Conservation (phyloP, 2,113 vertebrate species). For the Oxygymnocypris stewartii region DNA sequence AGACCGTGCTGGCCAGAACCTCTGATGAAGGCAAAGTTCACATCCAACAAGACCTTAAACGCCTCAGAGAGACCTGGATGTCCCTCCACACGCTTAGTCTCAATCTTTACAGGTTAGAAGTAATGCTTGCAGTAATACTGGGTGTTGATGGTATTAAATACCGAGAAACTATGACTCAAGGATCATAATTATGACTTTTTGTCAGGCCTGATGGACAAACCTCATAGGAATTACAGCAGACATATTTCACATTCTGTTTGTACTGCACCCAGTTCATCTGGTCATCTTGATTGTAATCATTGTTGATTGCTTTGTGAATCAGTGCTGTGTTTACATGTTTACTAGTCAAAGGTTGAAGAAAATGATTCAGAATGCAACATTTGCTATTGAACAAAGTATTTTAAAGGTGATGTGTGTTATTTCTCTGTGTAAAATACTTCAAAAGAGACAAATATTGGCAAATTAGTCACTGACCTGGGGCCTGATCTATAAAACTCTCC, state of each 20-base stretch:
- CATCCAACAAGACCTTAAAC: constrained; percentile 77
- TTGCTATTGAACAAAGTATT: background rate
- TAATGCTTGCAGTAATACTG: background rate
- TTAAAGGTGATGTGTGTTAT: background rate
- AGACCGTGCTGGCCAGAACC: constrained; percentile 76
- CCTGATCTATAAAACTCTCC: too few species aligned
- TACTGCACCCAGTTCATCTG: background rate
- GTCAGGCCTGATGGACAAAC: background rate
- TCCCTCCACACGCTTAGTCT: constrained; percentile 70
- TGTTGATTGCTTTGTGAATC: background rate
- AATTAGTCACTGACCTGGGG: background rate
- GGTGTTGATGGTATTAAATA: background rate
- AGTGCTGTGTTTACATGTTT: background rate
- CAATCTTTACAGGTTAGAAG: constrained; percentile 70
- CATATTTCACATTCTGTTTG: background rate
- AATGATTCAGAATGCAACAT: background rate
- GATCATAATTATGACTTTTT: background rate
- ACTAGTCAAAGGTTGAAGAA: background rate
- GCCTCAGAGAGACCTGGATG: constrained; percentile 74
- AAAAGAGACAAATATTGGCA: background rate
- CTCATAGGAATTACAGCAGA: background rate
- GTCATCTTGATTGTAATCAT: background rate
- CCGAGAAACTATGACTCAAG: constrained; percentile 12
- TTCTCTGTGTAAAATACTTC: background rate
- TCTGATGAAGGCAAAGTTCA: constrained; percentile 80